phyloP scores from a whole-genome alignment of 2,888 invertebrate species.

The Xestia sexstrigata region DNA sequence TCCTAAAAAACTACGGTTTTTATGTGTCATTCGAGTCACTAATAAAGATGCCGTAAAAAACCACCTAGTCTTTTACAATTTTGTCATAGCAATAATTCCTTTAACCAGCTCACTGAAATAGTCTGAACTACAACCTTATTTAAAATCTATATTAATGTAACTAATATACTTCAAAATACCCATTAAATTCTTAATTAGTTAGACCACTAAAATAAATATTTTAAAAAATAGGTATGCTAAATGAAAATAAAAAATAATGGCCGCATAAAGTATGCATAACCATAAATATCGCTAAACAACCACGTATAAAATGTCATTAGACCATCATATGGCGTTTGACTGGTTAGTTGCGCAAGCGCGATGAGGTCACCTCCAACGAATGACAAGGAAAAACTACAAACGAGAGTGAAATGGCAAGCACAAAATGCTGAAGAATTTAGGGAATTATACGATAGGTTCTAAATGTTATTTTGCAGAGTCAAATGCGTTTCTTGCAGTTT shows the following conservation, averaged over 20 bases:
- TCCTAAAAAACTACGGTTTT: constrained; percentile 11
- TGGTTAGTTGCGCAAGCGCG: constrained; percentile 64
- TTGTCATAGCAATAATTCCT: neutral
- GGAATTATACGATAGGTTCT: constrained; percentile 4
- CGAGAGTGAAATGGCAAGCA: constrained; percentile 51
- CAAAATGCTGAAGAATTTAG: constrained; percentile 25
- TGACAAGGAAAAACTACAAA: constrained; percentile 46
- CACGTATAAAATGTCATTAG: constrained; percentile 62
- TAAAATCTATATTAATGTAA: neutral
- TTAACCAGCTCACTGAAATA: neutral
- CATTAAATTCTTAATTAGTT: neutral
- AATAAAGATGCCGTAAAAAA: neutral
- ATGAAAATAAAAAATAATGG: neutral
- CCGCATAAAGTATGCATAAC: constrained; percentile 31
- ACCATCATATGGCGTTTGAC: constrained; percentile 51
- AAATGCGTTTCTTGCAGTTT: neutral
- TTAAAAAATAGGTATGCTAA: neutral
- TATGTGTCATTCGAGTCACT: neutral
- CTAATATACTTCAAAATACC: neutral
- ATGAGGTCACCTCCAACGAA: constrained; percentile 59
- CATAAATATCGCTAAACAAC: constrained; percentile 41
- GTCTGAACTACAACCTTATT: neutral
- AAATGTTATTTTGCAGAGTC: constrained; percentile 3
- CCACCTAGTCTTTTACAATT: neutral
- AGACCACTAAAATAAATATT: neutral